Evolutionary conservation across 2,797 vertebrate genomes (phyloP).

Genomic region (Vireo griseus): DNA sequence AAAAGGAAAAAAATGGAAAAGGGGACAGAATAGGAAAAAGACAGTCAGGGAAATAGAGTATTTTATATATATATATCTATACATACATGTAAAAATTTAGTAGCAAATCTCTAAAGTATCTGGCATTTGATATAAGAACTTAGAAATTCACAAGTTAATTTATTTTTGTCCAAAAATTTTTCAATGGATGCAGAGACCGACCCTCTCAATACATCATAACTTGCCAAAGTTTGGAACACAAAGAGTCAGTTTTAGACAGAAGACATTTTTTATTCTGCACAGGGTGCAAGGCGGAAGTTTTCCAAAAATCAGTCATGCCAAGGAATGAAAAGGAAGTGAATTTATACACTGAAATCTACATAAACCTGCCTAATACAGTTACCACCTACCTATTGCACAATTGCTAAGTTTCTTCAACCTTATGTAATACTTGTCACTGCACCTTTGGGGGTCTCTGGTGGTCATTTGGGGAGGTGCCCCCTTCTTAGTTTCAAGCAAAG

Average conservation of each 20-base stretch:
- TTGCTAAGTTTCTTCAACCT: neutral
- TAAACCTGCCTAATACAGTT: neutral
- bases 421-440: neutral
- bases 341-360: neutral
- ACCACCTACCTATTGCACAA: neutral
- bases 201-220: neutral
- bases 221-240: neutral
- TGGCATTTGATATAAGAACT: neutral
- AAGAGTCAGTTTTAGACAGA: neutral
- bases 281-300: neutral
- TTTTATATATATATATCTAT: neutral
- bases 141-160: neutral
- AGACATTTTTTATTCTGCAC: neutral
- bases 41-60: neutral
- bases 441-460: neutral
- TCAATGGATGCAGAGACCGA: neutral
- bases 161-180: neutral
- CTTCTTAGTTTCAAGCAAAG: neutral
- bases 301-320: neutral
- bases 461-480: neutral
- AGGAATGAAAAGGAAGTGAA: neutral
- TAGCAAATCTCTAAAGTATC: neutral
- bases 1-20: neutral
- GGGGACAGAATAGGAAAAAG: neutral
- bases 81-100: neutral